Evolutionary conservation across 2,888 invertebrate species (phyloP).

Genomic region (Drosophila anomalata): DNA sequence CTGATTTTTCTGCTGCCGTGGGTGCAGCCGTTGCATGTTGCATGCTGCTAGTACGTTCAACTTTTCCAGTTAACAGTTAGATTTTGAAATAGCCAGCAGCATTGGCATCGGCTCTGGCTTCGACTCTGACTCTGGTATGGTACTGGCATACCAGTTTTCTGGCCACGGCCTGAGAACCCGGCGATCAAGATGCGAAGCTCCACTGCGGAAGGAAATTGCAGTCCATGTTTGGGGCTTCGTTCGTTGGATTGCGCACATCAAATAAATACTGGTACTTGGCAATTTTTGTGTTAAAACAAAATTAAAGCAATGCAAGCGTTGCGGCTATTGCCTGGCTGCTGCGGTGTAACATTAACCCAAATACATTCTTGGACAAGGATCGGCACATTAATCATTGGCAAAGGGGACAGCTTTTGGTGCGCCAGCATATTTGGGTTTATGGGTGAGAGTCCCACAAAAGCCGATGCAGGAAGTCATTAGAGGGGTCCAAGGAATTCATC

Average conservation of each 20-base stretch:
- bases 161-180: slow-evolving; percentile 65
- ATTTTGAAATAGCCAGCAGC: slow-evolving; percentile 78
- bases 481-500: slow-evolving; percentile 31
- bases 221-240: slow-evolving; percentile 35
- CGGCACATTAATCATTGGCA: slow-evolving; percentile 67
- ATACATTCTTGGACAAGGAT: slow-evolving; percentile 74
- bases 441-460: slow-evolving; percentile 57
- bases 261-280: slow-evolving; percentile 70
- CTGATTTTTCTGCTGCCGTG: slow-evolving; percentile 55
- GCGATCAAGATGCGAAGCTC: slow-evolving; percentile 67
- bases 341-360: slow-evolving; percentile 77
- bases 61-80: slow-evolving; percentile 80
- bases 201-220: slow-evolving; percentile 74
- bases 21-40: slow-evolving; percentile 76
- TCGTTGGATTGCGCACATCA: slow-evolving; percentile 62
- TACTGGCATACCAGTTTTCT: slow-evolving; percentile 69
- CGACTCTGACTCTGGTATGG: neutral
- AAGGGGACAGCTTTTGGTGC: slow-evolving; percentile 22
- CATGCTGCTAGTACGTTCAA: slow-evolving; percentile 78
- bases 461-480: slow-evolving; percentile 72
- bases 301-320: slow-evolving; percentile 66
- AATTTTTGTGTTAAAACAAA: slow-evolving; percentile 73
- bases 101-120: slow-evolving; percentile 15
- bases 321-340: slow-evolving; percentile 7
- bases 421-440: slow-evolving; percentile 60